Evolutionary conservation across 2,113 vertebrate species (phyloP), one percentile per base, ranked within the genome.

Genomic region (Tetrao urogallus): DNA sequence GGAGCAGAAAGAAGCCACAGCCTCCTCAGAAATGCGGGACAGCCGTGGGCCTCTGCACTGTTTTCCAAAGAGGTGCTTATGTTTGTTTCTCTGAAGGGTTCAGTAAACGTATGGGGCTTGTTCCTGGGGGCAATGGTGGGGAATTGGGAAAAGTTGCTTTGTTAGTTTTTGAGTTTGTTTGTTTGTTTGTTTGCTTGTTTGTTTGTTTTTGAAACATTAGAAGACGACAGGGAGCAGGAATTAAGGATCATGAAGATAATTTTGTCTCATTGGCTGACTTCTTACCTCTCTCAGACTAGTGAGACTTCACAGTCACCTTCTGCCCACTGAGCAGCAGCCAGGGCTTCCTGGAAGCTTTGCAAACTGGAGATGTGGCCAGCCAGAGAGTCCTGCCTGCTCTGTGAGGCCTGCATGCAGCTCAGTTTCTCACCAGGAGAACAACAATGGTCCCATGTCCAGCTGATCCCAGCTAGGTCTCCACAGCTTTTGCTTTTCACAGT

Each of bases 21-120:
- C 82, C 86, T 50, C 77, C 89, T 93, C 85, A 76, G 96, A 94
- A 97, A 96, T 93, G 94, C 27, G 2, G 52, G 50, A 89, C 94
- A 93, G 96, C 96, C 91, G 82, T 83, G 73, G 93, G 94, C 96
- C 83, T 45, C 93, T 11, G 81, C 30, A 70, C 20, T 48, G 82
- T 47, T 90, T 96, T 88, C 91, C 93, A 82, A 61, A 93, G 90
- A 93, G 92, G 52, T 80, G 84, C 95, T 91, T 66, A 22, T 34
- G 20, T 88, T 88, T 92, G 78, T 90, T 88, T 94, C 81, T 92
- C 86, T 77, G 11, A 22, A 54, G 66, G 74, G 90, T 82, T 92
- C 74, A 18, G 78, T 71, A 58, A 65, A 66, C 50, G 58, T 28
- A 42, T 34, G 69, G 36, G 61, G 75, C 72, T 63, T 66, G 70